These are phyloP conservation scores for Himantopus leucocephalus DNA, from an alignment of 2,113 vertebrate genomes.

Conservation along the genomic window DNA sequence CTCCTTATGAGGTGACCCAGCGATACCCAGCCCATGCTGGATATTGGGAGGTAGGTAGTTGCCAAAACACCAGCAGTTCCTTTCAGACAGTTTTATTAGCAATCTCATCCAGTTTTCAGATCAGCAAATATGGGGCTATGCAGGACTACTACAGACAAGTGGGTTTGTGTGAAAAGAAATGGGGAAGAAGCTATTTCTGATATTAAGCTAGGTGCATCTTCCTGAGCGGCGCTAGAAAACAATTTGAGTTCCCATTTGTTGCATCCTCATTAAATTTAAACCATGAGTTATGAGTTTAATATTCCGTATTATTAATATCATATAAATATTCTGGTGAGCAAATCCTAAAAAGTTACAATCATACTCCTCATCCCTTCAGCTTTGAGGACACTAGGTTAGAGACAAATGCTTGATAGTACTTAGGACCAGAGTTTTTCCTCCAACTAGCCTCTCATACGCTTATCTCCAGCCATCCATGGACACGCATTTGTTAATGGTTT, in stretches of 20 bases:
- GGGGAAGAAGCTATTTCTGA: not conserved
- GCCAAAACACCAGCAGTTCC: not conserved
- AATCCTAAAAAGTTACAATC: not conserved
- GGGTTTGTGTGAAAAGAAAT: not conserved
- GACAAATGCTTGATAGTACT: not conserved
- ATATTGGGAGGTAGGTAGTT: not conserved
- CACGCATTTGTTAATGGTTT: not conserved
- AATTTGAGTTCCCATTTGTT: not conserved
- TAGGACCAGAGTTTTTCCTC: not conserved
- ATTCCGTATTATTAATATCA: not conserved
- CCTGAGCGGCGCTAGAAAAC: not conserved
- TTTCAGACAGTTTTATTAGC: not conserved
- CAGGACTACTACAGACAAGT: not conserved
- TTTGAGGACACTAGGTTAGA: not conserved
- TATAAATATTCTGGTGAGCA: not conserved
- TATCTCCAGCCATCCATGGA: not conserved
- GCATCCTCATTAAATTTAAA: not conserved
- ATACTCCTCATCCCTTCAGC: not conserved
- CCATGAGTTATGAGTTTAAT: not conserved
- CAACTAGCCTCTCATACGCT: not conserved
- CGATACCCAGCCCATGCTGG: accelerated
- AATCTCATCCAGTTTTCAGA: not conserved
- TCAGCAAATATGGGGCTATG: accelerated
- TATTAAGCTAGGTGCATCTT: not conserved
- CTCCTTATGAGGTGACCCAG: accelerated